Base-by-base conservation (phyloP, 1,140 invertebrate species). In the Xylocopa sonorina region DNA sequence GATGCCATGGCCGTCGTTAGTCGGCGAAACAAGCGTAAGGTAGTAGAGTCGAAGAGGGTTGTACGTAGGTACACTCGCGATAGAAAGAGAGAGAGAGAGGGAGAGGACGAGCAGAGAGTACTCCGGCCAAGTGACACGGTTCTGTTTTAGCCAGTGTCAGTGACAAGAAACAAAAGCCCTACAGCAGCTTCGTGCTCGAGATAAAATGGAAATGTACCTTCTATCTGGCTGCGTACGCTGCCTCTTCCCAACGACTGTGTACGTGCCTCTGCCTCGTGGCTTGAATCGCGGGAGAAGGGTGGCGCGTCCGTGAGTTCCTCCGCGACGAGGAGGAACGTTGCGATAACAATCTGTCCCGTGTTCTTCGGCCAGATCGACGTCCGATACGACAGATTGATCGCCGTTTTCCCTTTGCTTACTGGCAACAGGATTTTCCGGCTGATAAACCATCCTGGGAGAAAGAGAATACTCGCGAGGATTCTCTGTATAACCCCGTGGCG, bases 101-200 rank as follows among this genome's bases (percentile, higher is more conserved):
- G 51, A 55, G 43, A 32, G 5, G n/a, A 16, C 7, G 53, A 18
- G 7, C 14, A 62, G 58, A 62, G 58, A 71, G 68, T 64, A 6
- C 32, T 41, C 10, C 21, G 60, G 75, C 69, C 74, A 82, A 85
- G 41, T 79, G 83, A 85, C 83, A 78, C 78, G 74, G 64, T 18
- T 43, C 67, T 81, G 38, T 81, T 75, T 78, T 79, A 78, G 76
- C 68, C 63, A 75, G 66, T 79, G 82, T 87, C 81, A 78, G 57
- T 67, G 80, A 81, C 87, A 89, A 89, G 88, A 88, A 87, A 89
- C 88, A 87, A 89, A 89, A 85, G 86, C 85, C 71, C 66, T 51
- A 60, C 57, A 46, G 60, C 76, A 58, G 55, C 60, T 38, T 58
- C 51, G 75, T 63, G 74, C 71, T 84, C 79, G 72, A 87, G 85